These are phyloP conservation scores for Puma concolor DNA, from an alignment of 2,113 vertebrate species.

Conservation along the genomic window DNA sequence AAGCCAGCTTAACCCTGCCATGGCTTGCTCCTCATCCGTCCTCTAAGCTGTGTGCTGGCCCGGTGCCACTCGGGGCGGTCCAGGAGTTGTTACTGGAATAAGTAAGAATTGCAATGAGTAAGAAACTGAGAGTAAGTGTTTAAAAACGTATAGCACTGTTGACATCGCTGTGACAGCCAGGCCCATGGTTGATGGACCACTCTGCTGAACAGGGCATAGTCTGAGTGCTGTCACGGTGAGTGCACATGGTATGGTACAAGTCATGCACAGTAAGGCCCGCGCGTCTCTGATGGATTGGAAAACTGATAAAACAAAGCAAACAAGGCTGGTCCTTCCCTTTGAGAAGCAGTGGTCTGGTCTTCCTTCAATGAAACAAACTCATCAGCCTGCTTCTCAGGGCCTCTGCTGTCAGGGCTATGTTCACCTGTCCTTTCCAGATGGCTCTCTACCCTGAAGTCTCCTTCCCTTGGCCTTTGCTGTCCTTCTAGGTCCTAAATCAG, in stretches of 20 bases:
- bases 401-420: background rate
- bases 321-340: background rate
- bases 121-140: background rate
- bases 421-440: no score
- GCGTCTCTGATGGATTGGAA: background rate
- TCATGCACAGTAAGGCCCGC: background rate
- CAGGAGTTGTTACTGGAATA: background rate
- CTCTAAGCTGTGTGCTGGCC: background rate
- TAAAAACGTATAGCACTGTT: background rate
- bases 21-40: background rate
- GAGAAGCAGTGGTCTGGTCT: background rate
- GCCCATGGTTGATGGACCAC: no score
- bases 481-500: background rate
- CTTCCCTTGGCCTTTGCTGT: background rate
- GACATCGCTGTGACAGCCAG: background rate
- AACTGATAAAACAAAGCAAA: background rate
- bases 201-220: background rate
- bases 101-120: background rate
- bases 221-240: background rate
- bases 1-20: background rate
- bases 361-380: background rate
- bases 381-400: background rate
- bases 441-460: accelerated
- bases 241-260: accelerated
- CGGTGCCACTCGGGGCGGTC: background rate